These are phyloP conservation scores for Platyrinchus mystaceus DNA, from an alignment of 2,797 vertebrate species.

Conservation along the genomic window DNA sequence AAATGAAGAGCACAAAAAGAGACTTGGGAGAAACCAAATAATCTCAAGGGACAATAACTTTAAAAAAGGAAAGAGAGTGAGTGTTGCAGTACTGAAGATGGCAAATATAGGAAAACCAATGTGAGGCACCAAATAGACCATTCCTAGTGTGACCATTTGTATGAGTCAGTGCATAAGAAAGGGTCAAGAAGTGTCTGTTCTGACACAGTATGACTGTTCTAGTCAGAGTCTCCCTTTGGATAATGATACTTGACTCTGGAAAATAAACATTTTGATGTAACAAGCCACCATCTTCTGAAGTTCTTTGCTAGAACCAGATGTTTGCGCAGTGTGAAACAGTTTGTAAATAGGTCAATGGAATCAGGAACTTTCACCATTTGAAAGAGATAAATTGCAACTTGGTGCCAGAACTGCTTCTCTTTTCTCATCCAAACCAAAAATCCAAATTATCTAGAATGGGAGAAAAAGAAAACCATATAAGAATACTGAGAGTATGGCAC, in stretches of 20 bases:
- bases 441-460: neutral
- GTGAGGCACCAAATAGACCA: neutral
- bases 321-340: neutral
- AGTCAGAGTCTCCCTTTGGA: neutral
- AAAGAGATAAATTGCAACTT: neutral
- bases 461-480: neutral
- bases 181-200: neutral
- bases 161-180: neutral
- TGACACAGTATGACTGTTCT: neutral
- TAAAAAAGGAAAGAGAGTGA: neutral
- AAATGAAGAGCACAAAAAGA: neutral
- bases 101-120: neutral
- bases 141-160: neutral
- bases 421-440: neutral
- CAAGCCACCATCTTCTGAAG: neutral
- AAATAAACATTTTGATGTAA: neutral
- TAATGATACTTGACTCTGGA: neutral
- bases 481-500: neutral
- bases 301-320: neutral
- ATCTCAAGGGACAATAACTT: neutral
- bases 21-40: neutral
- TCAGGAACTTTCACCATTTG: neutral
- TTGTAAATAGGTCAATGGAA: neutral
- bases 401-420: neutral
- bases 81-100: neutral